phyloP scores from a whole-genome alignment of 2,888 invertebrate species.

The Endotricha flammealis region DNA sequence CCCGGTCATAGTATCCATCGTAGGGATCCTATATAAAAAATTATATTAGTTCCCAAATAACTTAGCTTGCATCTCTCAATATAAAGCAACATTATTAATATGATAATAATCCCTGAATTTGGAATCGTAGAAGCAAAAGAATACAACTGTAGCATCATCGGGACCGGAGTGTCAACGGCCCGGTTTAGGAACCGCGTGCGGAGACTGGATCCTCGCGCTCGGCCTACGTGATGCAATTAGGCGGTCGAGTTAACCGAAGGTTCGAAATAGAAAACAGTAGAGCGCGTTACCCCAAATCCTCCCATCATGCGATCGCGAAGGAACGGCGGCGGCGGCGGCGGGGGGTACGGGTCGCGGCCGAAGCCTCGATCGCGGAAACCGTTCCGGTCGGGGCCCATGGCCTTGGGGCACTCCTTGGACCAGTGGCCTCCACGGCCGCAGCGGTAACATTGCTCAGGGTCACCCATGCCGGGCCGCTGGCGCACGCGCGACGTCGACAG shows the following conservation, averaged over 20 bases:
- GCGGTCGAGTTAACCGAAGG: conserved; percentile 40
- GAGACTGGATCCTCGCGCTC: conserved; percentile 50
- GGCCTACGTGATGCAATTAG: conserved; percentile 53
- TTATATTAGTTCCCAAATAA: neutral
- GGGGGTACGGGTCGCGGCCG: conserved; percentile 93
- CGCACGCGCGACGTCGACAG: conserved; percentile 95
- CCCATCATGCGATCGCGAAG: conserved; percentile 95
- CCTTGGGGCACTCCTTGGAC: conserved; percentile 96
- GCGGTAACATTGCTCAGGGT: conserved; percentile 96
- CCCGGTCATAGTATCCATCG: conserved; percentile 89
- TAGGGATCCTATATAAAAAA: conserved; percentile 78
- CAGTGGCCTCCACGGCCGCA: conserved; percentile 97
- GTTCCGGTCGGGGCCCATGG: conserved; percentile 87
- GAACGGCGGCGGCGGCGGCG: conserved; percentile 94
- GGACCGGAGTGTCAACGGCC: conserved; percentile 42
- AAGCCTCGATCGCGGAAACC: conserved; percentile 92
- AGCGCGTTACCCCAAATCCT: conserved; percentile 88
- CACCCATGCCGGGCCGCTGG: conserved; percentile 97
- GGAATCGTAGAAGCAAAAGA: conserved; percentile 13
- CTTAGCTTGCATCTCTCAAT: neutral
- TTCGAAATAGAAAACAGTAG: conserved; percentile 45
- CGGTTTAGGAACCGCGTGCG: conserved; percentile 56
- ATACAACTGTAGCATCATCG: conserved; percentile 55
- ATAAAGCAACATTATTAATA: neutral
- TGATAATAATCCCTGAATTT: neutral